Base-by-base conservation (phyloP, 1,140 invertebrate genomes). In the Pseudomyrmex gracilis region DNA sequence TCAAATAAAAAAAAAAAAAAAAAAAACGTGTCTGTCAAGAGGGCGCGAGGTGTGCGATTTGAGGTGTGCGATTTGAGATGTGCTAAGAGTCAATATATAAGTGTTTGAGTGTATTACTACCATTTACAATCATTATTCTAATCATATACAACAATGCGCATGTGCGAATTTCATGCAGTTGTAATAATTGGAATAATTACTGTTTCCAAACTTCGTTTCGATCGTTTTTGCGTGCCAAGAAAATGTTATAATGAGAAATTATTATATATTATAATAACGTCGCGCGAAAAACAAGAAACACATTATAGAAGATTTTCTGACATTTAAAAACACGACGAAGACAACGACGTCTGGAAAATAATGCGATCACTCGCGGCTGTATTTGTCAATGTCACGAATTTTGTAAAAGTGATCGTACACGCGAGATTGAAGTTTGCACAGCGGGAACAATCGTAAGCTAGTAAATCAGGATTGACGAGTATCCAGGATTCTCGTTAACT, bases 401-500 rank as follows among this genome's bases (percentile, higher is more conserved):
- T 45, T 1, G 2, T 12, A 1, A 64, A 13, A 2, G 24, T 34
- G 34, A 34, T 34, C 34, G 7, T 4, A 10, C 15, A 13, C 15
- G 8, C n/a, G 12, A 77, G 49, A 43, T 51, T 12, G 12, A 51
- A 64, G 22, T 24, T 22, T 15, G 5, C 5, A 20, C 12, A 61
- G 53, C 49, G 43, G 15, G 22, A 43, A 83, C 24, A 12, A 13
- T 74, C 24, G 17, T 24, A 57, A 63, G 17, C 20, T 34, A 2
- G 10, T 45, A 51, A 45, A 17, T 24, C n/a, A n/a, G 12, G 43
- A 57, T 73, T 10, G 20, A 55, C 58, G 73, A 60, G 73, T 66
- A 55, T 83, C 22, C 61, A n/a, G 43, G 61, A 34, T 76, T 66
- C 61, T 63, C 71, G 57, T 83, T 74, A 76, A 66, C 5, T 34